A percentile compares a stretch with the other conserved stretches of the same genome.
phyloP scores from a whole-genome alignment of 2,888 invertebrate species.

The Terebella lapidaria region DNA sequence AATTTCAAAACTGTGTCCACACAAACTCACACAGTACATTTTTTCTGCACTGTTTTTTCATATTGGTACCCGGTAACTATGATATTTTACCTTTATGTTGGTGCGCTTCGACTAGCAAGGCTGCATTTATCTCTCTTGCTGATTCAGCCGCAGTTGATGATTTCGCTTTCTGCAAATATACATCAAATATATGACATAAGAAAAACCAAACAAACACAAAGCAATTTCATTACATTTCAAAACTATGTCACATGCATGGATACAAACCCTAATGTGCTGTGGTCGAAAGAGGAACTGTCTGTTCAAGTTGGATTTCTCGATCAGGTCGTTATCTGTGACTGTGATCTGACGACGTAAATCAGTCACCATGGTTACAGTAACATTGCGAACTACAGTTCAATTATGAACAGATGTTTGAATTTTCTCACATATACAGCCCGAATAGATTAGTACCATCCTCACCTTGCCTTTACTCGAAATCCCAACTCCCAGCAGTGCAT shows the following conservation, averaged over 20 bases:
- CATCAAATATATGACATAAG: no score
- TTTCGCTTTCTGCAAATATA: constrained; percentile 41
- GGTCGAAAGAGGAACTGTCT: constrained; percentile 53
- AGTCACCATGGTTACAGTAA: neutral
- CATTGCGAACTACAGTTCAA: no score
- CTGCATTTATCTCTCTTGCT: constrained; percentile 46
- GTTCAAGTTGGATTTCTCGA: constrained; percentile 54
- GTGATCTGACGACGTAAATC: constrained; percentile 32
- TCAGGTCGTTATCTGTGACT: constrained; percentile 53
- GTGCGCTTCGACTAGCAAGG: constrained; percentile 47
- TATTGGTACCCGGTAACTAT: no score
- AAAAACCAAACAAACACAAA: no score
- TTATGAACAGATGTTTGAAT: no score
- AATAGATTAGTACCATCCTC: no score
- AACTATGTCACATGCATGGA: neutral
- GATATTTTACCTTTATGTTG: constrained; percentile 47
- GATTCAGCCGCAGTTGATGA: constrained; percentile 48
- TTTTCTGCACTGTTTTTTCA: no score
- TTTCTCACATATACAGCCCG: no score
- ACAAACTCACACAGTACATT: no score
- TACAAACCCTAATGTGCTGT: constrained; percentile 46
- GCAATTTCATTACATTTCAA: no score
- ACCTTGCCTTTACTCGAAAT: constrained; percentile 27
- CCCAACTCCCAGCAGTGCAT: constrained; percentile 48
- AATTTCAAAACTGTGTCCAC: no score